Evolutionary conservation across 2,888 invertebrate species (phyloP).

Genomic region (Euspilapteryx auroguttella): DNA sequence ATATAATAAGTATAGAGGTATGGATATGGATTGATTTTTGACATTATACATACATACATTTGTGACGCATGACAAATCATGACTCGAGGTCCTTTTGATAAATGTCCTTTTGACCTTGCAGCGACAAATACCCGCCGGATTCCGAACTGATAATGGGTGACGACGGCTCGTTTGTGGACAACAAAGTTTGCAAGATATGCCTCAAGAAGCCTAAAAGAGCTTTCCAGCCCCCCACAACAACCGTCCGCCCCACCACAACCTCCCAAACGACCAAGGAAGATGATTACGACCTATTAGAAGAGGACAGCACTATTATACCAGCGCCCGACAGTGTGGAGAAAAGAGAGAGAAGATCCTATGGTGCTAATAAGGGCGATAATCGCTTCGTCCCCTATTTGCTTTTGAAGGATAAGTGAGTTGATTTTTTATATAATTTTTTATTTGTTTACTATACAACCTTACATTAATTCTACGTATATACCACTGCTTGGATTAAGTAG

Average conservation of each 20-base stretch:
- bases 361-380: constrained; percentile 12
- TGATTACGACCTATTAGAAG: constrained; percentile 5
- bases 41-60: too few relatives aligned
- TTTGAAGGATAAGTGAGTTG: constrained; percentile 4
- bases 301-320: constrained; percentile 8
- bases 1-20: too few relatives aligned
- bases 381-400: constrained; percentile 2
- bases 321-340: constrained; percentile 4
- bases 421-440: constrained; percentile 1
- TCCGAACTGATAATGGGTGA: constrained; percentile 77
- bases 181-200: constrained; percentile 20
- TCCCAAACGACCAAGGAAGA: constrained; percentile 9
- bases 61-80: too few relatives aligned
- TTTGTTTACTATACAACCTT: too few relatives aligned
- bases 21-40: too few relatives aligned
- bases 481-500: too few relatives aligned
- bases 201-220: constrained; percentile 12
- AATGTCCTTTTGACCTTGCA: constrained; percentile 20
- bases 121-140: constrained; percentile 58
- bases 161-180: constrained; percentile 31
- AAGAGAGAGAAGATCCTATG: constrained; percentile 13
- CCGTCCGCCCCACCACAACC: constrained; percentile 10
- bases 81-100: too few relatives aligned
- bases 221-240: constrained; percentile 8
- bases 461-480: too few relatives aligned